Percentiles rank a stretch among this genome's conserved stretches.
phyloP scores from a whole-genome alignment of 2,113 vertebrate genomes.

The Vulpes vulpes region DNA sequence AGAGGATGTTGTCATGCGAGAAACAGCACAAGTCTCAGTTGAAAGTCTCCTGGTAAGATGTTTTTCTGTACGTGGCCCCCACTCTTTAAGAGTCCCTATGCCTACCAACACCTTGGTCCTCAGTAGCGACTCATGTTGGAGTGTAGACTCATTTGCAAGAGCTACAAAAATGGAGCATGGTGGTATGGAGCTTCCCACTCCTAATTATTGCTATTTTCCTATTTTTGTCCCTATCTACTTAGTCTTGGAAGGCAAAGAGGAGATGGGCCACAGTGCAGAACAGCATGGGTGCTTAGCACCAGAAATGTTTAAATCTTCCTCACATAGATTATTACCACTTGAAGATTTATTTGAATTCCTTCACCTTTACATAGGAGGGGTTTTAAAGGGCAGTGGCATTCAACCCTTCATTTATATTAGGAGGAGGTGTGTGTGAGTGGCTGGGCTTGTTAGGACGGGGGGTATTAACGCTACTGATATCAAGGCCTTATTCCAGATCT shows the following conservation, averaged over 20 bases:
- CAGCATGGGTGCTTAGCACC: neutral
- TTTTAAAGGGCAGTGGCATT: neutral
- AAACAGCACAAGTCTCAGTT: neutral
- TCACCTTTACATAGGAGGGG: neutral
- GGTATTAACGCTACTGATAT: neutral
- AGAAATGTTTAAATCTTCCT: neutral
- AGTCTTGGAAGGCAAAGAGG: neutral
- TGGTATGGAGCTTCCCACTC: neutral
- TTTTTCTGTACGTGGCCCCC: neutral
- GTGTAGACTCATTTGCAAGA: neutral
- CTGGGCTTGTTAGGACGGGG: neutral
- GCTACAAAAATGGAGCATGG: neutral
- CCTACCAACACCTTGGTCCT: neutral
- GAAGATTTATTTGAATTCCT: neutral
- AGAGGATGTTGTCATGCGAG: neutral
- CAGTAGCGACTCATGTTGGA: neutral
- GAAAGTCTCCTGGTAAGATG: constrained; percentile 5
- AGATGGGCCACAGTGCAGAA: neutral
- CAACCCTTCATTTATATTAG: neutral
- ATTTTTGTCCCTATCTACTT: neutral
- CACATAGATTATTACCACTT: no score
- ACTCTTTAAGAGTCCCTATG: neutral
- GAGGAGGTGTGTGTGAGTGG: neutral
- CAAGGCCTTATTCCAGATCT: neutral
- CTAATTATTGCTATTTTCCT: neutral